Evolutionary conservation across 2,113 vertebrate species (phyloP).

Genomic region (Anguilla japonica): DNA sequence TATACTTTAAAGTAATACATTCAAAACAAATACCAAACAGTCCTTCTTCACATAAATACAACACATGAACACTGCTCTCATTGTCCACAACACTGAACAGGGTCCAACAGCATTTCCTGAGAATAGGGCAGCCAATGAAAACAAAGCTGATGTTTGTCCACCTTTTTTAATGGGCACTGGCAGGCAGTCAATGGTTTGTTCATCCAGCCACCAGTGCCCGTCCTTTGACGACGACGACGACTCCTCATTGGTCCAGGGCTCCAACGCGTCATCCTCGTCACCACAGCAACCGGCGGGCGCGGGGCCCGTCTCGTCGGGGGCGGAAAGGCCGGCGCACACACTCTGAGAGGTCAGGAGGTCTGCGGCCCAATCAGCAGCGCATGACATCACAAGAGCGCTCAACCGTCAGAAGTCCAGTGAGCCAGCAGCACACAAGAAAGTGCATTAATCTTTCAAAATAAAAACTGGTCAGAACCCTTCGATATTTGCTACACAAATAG

Average conservation of each 20-base stretch:
- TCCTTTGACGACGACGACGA: background rate
- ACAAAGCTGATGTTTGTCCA: conserved; percentile 39
- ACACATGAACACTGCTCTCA: background rate
- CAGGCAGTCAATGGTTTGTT: conserved; percentile 65
- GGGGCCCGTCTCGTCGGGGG: conserved; percentile 20
- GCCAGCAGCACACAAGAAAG: too few relatives aligned
- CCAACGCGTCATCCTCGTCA: background rate
- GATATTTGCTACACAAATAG: too few relatives aligned
- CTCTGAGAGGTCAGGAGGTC: conserved; percentile 68
- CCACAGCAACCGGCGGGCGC: conserved; percentile 29
- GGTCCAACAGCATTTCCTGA: background rate
- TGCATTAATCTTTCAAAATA: too few relatives aligned
- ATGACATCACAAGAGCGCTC: too few relatives aligned
- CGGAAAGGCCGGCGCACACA: conserved; percentile 46
- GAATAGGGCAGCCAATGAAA: background rate
- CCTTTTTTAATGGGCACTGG: conserved; percentile 76
- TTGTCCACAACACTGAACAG: background rate
- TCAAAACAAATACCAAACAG: too few relatives aligned
- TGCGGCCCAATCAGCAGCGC: conserved; percentile 42
- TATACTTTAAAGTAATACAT: too few relatives aligned
- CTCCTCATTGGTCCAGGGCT: conserved; percentile 22
- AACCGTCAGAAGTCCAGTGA: too few relatives aligned
- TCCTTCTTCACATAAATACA: background rate
- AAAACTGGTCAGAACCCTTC: too few relatives aligned
- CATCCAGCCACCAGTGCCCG: conserved; percentile 73